Evolutionary conservation across 2,797 vertebrate species (phyloP).

Genomic region (Oreochromis mossambicus): DNA sequence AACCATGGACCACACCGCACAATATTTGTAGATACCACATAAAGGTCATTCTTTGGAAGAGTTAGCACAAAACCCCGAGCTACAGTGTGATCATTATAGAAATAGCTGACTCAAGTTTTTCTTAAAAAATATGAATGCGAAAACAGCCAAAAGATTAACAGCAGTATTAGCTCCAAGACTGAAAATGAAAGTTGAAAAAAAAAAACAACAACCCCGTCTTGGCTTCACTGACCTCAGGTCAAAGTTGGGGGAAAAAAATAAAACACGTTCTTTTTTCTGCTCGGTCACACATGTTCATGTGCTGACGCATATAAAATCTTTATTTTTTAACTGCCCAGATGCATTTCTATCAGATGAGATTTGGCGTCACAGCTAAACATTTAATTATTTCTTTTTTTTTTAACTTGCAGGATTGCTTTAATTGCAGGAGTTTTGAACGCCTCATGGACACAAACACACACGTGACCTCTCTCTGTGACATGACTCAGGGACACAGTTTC

Average conservation of each 20-base stretch:
- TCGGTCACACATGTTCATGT: background rate
- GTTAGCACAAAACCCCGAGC: background rate
- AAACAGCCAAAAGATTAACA: background rate
- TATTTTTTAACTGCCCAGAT: background rate
- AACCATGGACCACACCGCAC: background rate
- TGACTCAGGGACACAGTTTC: background rate
- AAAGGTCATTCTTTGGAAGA: background rate
- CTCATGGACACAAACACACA: background rate
- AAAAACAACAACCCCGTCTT: fast-evolving
- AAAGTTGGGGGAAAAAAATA: conserved; percentile 49
- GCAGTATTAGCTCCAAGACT: background rate
- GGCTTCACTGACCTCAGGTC: conserved; percentile 37
- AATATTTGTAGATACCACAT: background rate
- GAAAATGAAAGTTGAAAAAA: background rate
- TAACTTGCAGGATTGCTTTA: background rate
- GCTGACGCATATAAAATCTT: background rate
- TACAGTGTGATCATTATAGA: background rate
- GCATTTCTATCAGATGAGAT: background rate
- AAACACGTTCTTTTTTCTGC: conserved; percentile 19
- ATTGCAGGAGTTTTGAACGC: background rate
- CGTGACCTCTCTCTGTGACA: background rate
- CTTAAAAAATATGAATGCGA: background rate
- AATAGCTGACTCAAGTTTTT: background rate
- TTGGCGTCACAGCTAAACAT: background rate
- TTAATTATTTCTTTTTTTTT: background rate